phyloP scores from a whole-genome alignment of 2,113 vertebrate genomes.

The Ceyx margarethae region DNA sequence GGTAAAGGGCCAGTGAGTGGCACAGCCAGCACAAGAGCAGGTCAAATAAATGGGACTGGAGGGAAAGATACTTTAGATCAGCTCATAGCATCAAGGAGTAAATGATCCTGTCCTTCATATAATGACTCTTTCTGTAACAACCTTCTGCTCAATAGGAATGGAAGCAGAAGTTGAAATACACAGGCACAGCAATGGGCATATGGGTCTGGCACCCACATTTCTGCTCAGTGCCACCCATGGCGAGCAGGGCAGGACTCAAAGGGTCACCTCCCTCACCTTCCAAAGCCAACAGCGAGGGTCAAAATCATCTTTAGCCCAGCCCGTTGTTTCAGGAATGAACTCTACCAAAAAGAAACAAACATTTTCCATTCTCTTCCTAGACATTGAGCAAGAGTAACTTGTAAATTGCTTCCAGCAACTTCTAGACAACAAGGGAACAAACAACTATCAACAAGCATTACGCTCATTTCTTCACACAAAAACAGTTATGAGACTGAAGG shows the following conservation, averaged over 20 bases:
- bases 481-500: slow-evolving; percentile 29
- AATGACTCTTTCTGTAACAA: background rate
- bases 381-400: slow-evolving; percentile 56
- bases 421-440: slow-evolving; percentile 50
- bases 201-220: background rate
- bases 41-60: background rate
- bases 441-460: slow-evolving; percentile 60
- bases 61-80: background rate
- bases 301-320: background rate
- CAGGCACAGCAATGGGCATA: background rate
- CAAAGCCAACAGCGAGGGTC: background rate
- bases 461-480: slow-evolving; percentile 31
- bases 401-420: slow-evolving; percentile 66
- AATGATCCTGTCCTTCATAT: background rate
- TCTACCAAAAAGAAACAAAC: slow-evolving; percentile 18
- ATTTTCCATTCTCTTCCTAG: slow-evolving; percentile 53
- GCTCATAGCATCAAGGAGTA: background rate
- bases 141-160: background rate
- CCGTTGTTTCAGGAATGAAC: background rate
- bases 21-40: background rate
- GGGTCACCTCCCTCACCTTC: background rate
- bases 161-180: rapidly evolving
- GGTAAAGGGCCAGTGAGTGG: background rate
- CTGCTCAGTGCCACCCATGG: background rate
- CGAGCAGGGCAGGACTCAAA: rapidly evolving